phyloP scores from a whole-genome alignment of 1,140 invertebrate genomes.

The Zaprionus tsacasi region DNA sequence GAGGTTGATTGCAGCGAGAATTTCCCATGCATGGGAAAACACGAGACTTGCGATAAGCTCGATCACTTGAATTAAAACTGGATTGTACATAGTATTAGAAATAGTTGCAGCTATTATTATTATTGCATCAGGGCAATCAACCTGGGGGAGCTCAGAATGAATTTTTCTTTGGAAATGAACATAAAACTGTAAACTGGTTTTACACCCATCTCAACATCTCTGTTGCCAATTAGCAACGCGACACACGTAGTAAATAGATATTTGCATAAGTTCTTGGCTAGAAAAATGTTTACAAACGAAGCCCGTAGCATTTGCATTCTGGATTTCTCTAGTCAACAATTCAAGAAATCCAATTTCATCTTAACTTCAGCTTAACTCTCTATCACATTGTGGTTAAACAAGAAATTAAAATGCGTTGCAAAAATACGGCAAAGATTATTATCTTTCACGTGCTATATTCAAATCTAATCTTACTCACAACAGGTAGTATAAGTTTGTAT shows the following conservation, averaged over 20 bases:
- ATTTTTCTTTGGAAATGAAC: conserved; percentile 36
- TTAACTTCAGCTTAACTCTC: neutral
- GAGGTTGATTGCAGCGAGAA: conserved; percentile 23
- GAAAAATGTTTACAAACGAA: neutral
- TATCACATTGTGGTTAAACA: neutral
- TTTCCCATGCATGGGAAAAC: conserved; percentile 32
- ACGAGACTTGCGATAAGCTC: conserved; percentile 18
- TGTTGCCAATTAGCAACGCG: conserved; percentile 24
- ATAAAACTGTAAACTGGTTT: conserved; percentile 38
- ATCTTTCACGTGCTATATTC: too few relatives aligned
- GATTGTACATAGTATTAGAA: conserved; percentile 5
- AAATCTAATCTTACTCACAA: too few relatives aligned
- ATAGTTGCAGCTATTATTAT: neutral
- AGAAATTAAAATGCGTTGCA: neutral
- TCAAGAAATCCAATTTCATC: conserved; percentile 13
- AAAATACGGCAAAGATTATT: neutral
- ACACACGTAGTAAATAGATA: conserved; percentile 22
- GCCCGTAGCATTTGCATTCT: conserved; percentile 7
- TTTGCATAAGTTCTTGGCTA: conserved; percentile 29
- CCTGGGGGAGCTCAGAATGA: conserved; percentile 2
- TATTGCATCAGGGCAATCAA: conserved; percentile 8
- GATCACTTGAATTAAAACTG: conserved; percentile 34
- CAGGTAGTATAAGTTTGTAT: too few relatives aligned
- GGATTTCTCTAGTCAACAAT: conserved; percentile 12
- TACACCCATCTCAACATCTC: neutral